phyloP scores from a whole-genome alignment of 2,797 vertebrate genomes.

The Rallus crepitans region DNA sequence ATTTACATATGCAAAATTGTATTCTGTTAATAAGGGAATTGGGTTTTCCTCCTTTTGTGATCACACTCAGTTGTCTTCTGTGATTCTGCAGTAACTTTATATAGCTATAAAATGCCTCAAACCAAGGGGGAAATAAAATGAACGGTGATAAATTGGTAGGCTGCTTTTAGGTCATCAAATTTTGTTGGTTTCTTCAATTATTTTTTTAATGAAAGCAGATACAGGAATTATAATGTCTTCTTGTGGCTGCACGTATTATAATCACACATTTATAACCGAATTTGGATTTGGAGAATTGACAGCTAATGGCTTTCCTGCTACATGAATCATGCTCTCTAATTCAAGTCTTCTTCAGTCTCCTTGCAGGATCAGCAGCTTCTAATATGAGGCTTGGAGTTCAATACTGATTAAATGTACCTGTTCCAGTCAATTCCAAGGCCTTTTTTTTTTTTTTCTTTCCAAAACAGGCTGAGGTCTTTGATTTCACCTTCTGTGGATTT shows the following conservation, averaged over 20 bases:
- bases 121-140: neutral
- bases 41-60: neutral
- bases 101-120: neutral
- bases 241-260: accelerated
- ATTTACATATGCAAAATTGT: neutral
- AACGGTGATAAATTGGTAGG: neutral
- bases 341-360: neutral
- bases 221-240: neutral
- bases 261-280: neutral
- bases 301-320: neutral
- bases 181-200: neutral
- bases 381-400: neutral
- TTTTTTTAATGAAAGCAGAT: neutral
- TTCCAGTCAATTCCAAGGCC: neutral
- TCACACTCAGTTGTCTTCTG: neutral
- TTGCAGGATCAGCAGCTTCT: neutral
- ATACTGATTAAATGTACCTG: neutral
- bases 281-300: neutral
- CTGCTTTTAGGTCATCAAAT: neutral
- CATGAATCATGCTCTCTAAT: neutral
- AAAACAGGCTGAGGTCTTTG: neutral
- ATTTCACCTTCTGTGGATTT: neutral
- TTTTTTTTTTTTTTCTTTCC: neutral
- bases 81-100: neutral
- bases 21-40: neutral